These are phyloP conservation scores for Stylophora pistillata DNA, from an alignment of 64 coral and sea anemone species.

Conservation along the genomic window DNA sequence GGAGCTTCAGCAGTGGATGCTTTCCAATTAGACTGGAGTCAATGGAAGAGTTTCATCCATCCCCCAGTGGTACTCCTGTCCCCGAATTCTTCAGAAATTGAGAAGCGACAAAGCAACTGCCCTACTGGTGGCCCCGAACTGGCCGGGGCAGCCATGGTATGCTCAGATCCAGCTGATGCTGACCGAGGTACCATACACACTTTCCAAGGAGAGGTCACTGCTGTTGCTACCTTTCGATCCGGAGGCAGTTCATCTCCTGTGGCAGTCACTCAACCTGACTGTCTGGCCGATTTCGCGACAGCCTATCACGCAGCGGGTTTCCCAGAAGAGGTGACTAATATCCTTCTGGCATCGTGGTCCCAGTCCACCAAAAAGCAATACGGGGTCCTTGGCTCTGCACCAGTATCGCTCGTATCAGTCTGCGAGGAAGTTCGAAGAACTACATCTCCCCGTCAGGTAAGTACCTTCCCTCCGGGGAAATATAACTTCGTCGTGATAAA, in stretches of 20 bases:
- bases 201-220: constrained; percentile 22
- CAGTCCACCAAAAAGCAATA: constrained; percentile 38
- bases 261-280: constrained; percentile 19
- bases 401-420: too few relatives aligned
- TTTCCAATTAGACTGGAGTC: constrained; percentile 27
- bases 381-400: too few relatives aligned
- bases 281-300: constrained; percentile 14
- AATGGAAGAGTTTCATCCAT: constrained; percentile 35
- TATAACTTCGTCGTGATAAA: too few relatives aligned
- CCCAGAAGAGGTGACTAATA: constrained; percentile 7
- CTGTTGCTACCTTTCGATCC: constrained; percentile 3
- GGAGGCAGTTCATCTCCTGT: constrained; percentile 35
- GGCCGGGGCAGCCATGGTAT: constrained; percentile 43
- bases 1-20: constrained; percentile 53
- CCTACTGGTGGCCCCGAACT: constrained; percentile 39
- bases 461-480: too few relatives aligned
- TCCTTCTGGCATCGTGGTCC: constrained; percentile 34
- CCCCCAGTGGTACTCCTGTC: constrained; percentile 30
- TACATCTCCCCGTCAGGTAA: too few relatives aligned
- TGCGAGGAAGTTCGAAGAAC: too few relatives aligned
- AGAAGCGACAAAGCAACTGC: constrained; percentile 34
- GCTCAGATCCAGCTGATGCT: constrained; percentile 35
- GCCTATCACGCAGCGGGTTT: constrained; percentile 6
- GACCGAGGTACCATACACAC: not conserved
- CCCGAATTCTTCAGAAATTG: constrained; percentile 23